Evolutionary conservation across 2,888 invertebrate genomes (phyloP), one percentile per base, ranked within the genome.

Genomic region (Spodoptera picta): DNA sequence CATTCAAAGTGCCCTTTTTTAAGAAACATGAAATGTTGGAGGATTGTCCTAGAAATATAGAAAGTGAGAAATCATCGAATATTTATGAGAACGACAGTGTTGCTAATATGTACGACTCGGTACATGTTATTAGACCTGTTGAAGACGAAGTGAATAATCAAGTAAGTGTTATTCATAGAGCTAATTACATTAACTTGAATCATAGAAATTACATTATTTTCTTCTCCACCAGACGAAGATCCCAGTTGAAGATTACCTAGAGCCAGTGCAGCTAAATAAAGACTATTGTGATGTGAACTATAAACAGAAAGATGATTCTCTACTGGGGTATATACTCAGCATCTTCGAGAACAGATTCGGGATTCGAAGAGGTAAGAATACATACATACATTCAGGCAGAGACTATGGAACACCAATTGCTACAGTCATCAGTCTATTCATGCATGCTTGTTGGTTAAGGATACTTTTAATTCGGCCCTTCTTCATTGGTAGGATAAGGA

Each of bases 191-290:
- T 31, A 4, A 6, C 5, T 6, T 6, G 0, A 31, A 6, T 31
- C 4, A 31, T 6, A 31, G 31, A 31, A 6, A 0, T 31, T 36
- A 36, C 5, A 36, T 36, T 36, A 7, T 36, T 6, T 9, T 36
- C 6, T 42, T 36, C 12, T 81, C 75, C 44, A 31, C 7, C 72
- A 87, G 84, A 63, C 76, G 1, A 83, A 71, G 10, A 41, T 91
- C 2, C 86, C 87, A 3, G 93, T 94, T 3, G 95, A 95, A 80
- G 95, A 95, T 3, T 95, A 95, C 52, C 60, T 95, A 60, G 95
- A 93, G 53, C 95, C 95, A 2, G 89, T 93, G 1, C 89, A 89
- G 67, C 61, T 91, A 6, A 86, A 77, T 61, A 89, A 87, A 46
- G 92, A 94, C 50, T 94, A 94, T 69, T 92, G 92, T 49, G 93